Percentiles rank a stretch among this genome's conserved stretches.
These are phyloP conservation scores for Centropus bengalensis DNA, from an alignment of 2,113 vertebrate species.

Conservation along the genomic window DNA sequence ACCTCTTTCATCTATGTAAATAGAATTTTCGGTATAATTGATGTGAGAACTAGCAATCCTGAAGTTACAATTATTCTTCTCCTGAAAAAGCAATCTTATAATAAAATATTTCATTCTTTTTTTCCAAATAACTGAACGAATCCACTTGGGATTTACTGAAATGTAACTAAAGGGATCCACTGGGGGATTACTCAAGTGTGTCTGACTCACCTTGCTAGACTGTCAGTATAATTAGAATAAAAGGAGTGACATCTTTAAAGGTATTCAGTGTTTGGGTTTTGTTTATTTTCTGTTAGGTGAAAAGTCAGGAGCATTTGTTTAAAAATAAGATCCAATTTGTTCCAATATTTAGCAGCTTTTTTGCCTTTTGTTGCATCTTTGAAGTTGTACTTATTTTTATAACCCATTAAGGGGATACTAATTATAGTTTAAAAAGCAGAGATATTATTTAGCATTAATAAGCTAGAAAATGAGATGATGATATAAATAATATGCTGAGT, in stretches of 20 bases:
- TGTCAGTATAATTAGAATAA: neutral
- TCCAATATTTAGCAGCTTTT: neutral
- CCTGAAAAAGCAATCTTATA: neutral
- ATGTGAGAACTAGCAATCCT: neutral
- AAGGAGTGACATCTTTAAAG: neutral
- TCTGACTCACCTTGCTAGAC: neutral
- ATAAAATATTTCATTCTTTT: neutral
- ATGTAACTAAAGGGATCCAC: neutral
- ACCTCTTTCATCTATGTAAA: neutral
- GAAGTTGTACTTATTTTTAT: neutral
- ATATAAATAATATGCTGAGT: neutral
- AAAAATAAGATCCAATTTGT: neutral
- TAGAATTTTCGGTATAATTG: neutral
- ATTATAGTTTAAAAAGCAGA: neutral
- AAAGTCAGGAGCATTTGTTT: neutral
- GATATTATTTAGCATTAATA: neutral
- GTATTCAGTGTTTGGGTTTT: neutral
- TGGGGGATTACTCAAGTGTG: neutral
- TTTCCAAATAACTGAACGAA: neutral
- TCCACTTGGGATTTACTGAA: neutral
- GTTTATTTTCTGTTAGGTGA: slow-evolving; percentile 1
- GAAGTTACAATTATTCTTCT: neutral
- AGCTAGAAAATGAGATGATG: neutral
- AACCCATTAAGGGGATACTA: neutral
- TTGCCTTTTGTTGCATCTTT: neutral